A percentile compares a stretch with the other conserved stretches of the same genome.
Evolutionary conservation across 1,140 invertebrate species (phyloP).

Genomic region (Drosophila tristis): DNA sequence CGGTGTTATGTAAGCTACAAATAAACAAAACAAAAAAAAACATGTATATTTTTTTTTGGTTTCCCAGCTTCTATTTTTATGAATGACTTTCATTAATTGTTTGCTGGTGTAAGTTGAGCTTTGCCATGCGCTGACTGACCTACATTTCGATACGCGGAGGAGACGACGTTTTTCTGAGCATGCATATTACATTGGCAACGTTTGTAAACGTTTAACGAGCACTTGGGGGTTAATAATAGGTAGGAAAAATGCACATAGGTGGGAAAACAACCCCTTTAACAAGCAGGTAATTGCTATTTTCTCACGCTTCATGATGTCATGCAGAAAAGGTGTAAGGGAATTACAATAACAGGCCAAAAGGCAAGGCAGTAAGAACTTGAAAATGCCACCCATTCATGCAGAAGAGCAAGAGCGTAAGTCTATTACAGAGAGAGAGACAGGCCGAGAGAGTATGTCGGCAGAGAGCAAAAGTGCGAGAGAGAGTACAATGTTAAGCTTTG

Average conservation of each 20-base stretch:
- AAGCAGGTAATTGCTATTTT: slow-evolving; percentile 60
- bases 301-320: slow-evolving; percentile 76
- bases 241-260: background rate
- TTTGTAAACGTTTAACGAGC: slow-evolving; percentile 40
- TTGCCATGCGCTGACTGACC: slow-evolving; percentile 68
- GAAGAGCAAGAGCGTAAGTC: slow-evolving; percentile 1
- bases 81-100: slow-evolving; percentile 72
- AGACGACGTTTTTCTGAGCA: slow-evolving; percentile 7
- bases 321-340: slow-evolving; percentile 38
- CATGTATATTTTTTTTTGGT: slow-evolving; percentile 58
- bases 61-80: slow-evolving; percentile 50
- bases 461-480: slow-evolving; percentile 1
- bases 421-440: background rate
- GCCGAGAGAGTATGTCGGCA: slow-evolving; percentile 2
- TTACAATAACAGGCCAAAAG: slow-evolving; percentile 40
- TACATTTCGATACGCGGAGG: slow-evolving; percentile 41
- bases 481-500: background rate
- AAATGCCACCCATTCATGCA: slow-evolving; percentile 48
- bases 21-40: slow-evolving; percentile 28
- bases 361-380: slow-evolving; percentile 25
- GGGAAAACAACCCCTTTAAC: slow-evolving; percentile 38
- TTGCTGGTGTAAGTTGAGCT: slow-evolving; percentile 58
- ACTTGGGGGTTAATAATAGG: slow-evolving; percentile 29
- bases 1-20: slow-evolving; percentile 62
- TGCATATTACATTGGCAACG: slow-evolving; percentile 16